Percentiles rank a stretch among this genome's conserved stretches.
phyloP scores from a whole-genome alignment of 2,113 vertebrate species.

The Myanophis thanlyinensis region DNA sequence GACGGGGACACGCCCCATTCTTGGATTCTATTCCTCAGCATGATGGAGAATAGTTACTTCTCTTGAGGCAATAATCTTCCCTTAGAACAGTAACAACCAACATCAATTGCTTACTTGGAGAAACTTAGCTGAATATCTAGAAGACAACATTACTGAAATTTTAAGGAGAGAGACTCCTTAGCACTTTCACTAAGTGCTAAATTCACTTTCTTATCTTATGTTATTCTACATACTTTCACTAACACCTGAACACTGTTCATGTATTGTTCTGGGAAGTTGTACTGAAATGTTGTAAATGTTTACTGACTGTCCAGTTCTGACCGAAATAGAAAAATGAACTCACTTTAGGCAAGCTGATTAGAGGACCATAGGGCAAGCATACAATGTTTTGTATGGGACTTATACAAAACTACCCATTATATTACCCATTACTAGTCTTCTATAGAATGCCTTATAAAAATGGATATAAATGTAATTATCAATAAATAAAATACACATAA shows the following conservation, averaged over 20 bases:
- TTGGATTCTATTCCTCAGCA: too few species aligned
- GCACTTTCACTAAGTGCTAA: too few species aligned
- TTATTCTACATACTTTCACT: background rate
- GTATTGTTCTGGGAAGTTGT: background rate
- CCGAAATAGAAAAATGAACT: background rate
- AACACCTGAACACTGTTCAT: background rate
- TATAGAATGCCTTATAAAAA: background rate
- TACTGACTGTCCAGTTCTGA: background rate
- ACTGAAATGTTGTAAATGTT: background rate
- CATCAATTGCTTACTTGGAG: background rate
- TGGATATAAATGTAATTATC: background rate
- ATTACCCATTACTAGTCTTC: background rate
- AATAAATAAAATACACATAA: background rate
- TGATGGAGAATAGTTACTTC: background rate
- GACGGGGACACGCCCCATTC: too few species aligned
- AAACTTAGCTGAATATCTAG: background rate
- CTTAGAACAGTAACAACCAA: background rate
- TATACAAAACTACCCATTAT: too few species aligned
- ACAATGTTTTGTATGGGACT: background rate
- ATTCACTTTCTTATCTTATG: background rate
- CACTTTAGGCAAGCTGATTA: background rate
- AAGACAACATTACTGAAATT: background rate
- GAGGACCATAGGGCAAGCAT: background rate
- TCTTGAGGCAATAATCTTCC: background rate
- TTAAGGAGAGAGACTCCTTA: background rate